Evolutionary conservation across 2,797 vertebrate genomes (phyloP).

Genomic region (Sebastes miniatus): DNA sequence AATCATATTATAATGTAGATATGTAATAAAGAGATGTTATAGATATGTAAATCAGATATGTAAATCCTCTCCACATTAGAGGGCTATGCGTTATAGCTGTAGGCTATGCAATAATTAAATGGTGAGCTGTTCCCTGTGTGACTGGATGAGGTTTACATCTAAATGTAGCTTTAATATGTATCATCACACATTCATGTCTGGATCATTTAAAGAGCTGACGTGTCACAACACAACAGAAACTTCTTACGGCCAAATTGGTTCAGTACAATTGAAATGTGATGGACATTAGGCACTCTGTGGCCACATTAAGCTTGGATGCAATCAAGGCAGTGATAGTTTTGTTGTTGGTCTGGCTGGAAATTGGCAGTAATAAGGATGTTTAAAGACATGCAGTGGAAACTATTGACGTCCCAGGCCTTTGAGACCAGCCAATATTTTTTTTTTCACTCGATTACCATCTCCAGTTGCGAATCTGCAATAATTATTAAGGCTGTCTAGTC

Average conservation of each 20-base stretch:
- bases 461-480: slow-evolving; percentile 53
- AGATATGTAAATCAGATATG: neutral
- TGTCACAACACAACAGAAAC: neutral
- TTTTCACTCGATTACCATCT: slow-evolving; percentile 47
- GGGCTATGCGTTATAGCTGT: neutral
- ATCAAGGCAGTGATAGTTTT: slow-evolving; percentile 39
- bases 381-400: slow-evolving; percentile 56
- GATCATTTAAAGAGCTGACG: neutral
- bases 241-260: neutral
- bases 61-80: neutral
- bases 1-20: neutral
- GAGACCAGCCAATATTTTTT: slow-evolving; percentile 44
- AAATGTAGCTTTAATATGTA: neutral
- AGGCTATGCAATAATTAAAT: slow-evolving; percentile 6
- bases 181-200: neutral
- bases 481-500: slow-evolving; percentile 56
- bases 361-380: slow-evolving; percentile 58
- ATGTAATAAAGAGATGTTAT: neutral
- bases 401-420: slow-evolving; percentile 58
- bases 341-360: slow-evolving; percentile 46
- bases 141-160: neutral
- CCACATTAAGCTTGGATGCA: slow-evolving; percentile 32
- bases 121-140: neutral
- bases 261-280: slow-evolving; percentile 27
- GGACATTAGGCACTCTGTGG: slow-evolving; percentile 9